A percentile compares a stretch with the other conserved stretches of the same genome.
Conservation (phyloP, 2,888 invertebrate genomes). For the Galerucella pusilla region DNA sequence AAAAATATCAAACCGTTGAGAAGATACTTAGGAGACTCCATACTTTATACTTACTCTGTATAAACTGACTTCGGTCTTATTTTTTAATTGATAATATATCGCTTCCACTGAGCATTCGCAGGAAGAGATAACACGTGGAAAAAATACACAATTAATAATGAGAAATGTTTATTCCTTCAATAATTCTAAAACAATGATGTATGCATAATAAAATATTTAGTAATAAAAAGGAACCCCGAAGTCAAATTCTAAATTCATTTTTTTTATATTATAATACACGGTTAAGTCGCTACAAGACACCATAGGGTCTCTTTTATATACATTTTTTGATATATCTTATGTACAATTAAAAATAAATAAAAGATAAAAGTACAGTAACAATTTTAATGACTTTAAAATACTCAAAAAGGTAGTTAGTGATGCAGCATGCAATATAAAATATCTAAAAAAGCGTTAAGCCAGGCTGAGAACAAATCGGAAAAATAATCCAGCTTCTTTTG, state of each 20-base stretch:
- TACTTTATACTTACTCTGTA: too few species aligned
- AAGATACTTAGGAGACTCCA: too few species aligned
- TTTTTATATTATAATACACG: constrained; percentile 55
- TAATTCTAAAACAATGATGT: constrained; percentile 63
- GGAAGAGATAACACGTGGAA: not conserved
- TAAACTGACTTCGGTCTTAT: too few species aligned
- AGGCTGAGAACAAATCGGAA: too few species aligned
- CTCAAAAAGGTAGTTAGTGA: constrained; percentile 28
- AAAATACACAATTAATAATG: constrained; percentile 50
- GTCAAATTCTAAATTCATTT: constrained; percentile 58
- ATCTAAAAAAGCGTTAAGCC: constrained; percentile 15
- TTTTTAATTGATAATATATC: too few species aligned
- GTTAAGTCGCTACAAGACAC: constrained; percentile 60
- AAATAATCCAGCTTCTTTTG: too few species aligned
- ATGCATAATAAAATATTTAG: constrained; percentile 64
- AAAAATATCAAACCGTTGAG: too few species aligned
- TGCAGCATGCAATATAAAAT: constrained; percentile 30
- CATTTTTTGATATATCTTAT: constrained; percentile 62
- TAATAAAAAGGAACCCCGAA: constrained; percentile 63
- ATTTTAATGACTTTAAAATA: constrained; percentile 55
- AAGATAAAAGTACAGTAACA: constrained; percentile 55
- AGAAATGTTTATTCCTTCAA: constrained; percentile 61
- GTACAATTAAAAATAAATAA: constrained; percentile 62
- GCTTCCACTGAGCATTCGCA: too few species aligned
- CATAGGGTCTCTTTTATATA: constrained; percentile 64